phyloP scores from a whole-genome alignment of 2,888 invertebrate genomes.

The Pinctada fucata region DNA sequence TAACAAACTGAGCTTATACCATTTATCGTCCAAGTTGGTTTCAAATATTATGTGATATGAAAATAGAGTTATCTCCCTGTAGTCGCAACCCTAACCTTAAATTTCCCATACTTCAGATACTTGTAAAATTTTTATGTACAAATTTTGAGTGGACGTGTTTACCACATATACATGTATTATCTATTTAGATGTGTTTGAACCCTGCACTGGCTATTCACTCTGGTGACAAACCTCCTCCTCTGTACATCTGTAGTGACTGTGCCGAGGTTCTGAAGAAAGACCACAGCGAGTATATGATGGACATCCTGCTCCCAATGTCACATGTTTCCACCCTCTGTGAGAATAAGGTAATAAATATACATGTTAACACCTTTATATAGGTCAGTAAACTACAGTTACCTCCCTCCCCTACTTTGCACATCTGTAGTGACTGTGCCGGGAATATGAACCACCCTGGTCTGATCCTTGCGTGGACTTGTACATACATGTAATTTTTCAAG shows the following conservation, averaged over 20 bases:
- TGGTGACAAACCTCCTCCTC: constrained; percentile 88
- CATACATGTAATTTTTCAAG: too few relatives aligned
- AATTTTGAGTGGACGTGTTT: too few relatives aligned
- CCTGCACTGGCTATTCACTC: constrained; percentile 74
- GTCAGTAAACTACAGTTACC: neutral
- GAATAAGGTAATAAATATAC: constrained; percentile 82
- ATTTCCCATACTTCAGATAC: too few relatives aligned
- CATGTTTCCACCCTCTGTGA: constrained; percentile 97
- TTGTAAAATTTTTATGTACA: too few relatives aligned
- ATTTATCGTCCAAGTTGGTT: too few relatives aligned
- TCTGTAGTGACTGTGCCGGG: constrained; percentile 95
- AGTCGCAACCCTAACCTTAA: too few relatives aligned
- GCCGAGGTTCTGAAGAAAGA: constrained; percentile 80
- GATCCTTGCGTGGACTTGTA: too few relatives aligned
- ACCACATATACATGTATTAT: too few relatives aligned
- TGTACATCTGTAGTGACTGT: constrained; percentile 97
- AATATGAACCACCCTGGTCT: too few relatives aligned
- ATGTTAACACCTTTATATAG: neutral
- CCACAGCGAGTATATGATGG: constrained; percentile 81
- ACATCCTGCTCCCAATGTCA: constrained; percentile 88
- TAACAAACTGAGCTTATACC: too few relatives aligned
- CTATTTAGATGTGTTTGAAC: constrained; percentile 88
- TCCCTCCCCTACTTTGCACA: constrained; percentile 95
- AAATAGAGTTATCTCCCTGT: too few relatives aligned
- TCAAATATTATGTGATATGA: too few relatives aligned